phyloP scores from a whole-genome alignment of 2,113 vertebrate species.

The Ciconia maguari region DNA sequence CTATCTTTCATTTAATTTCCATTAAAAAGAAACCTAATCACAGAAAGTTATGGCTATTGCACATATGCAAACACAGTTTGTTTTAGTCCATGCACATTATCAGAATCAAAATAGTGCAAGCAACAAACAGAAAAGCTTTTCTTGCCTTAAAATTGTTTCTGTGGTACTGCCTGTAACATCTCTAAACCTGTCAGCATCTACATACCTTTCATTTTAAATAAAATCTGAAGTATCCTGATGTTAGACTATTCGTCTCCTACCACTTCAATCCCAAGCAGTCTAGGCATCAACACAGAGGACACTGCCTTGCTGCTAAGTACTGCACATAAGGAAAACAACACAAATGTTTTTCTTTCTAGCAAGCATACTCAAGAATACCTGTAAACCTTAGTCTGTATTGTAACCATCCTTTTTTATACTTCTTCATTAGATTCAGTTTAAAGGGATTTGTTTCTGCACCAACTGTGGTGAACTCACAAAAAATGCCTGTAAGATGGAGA shows the following conservation, averaged over 20 bases:
- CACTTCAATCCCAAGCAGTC: background rate
- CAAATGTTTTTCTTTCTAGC: background rate
- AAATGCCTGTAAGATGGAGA: slow-evolving; percentile 54
- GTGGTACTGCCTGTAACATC: background rate
- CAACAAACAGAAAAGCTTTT: background rate
- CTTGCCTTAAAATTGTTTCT: background rate
- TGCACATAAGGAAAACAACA: background rate
- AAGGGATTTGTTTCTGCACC: slow-evolving; percentile 53
- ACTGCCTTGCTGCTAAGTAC: background rate
- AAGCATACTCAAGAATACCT: background rate
- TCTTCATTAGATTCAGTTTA: slow-evolving; percentile 52
- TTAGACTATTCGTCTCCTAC: background rate
- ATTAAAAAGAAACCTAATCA: background rate
- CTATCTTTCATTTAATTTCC: background rate
- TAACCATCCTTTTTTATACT: background rate
- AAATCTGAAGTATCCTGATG: background rate
- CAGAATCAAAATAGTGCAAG: background rate
- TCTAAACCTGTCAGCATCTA: background rate
- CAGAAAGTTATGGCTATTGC: background rate
- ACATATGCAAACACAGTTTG: background rate
- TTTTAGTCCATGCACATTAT: background rate
- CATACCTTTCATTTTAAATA: background rate
- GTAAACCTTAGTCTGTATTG: background rate
- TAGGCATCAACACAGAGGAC: background rate
- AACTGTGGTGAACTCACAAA: slow-evolving; percentile 10